Base-by-base conservation (phyloP, 2,888 invertebrate genomes). In the Ypsolopha sequella region DNA sequence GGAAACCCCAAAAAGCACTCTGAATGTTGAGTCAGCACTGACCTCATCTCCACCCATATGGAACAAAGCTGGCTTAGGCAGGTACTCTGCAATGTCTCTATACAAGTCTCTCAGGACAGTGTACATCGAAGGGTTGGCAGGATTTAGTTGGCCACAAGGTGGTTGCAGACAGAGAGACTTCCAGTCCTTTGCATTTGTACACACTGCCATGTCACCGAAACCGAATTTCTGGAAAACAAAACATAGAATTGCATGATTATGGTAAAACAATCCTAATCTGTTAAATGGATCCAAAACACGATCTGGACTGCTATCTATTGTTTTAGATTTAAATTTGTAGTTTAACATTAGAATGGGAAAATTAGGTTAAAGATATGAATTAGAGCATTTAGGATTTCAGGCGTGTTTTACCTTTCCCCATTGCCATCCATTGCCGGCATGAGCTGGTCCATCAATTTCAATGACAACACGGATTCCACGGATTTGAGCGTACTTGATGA, bases 41-140 rank as follows among this genome's bases (percentile, higher is more conserved):
- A 94, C 94, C 87, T 95, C 95, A 73, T 96, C 95, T 0, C 95
- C 95, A 1, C 95, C 95, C 90, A 95, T 91, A 67, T 95, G 95
- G 51, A 95, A 88, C 1, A 90, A 76, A 48, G 90, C 90, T 0
- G 88, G 89, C 8, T 85, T 73, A 0, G 90, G 89, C 45, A 91
- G 71, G 2, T 88, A 62, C 10, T 90, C 89, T 0, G 89, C 80
- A 9, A 93, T 81, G 60, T 94, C 93, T 52, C 76, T 80, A 67
- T 93, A 95, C n/a, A 95, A 75, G 54, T 91, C 88, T 38, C 89
- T 80, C 36, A 95, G 78, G 2, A 94, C 89, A 0, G 79, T 71
- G 72, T 93, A 94, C 58, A 93, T 85, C 51, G 90, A 88, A 0
- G 89, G 86, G 73, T 95, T 95, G 2, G 91, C 87, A 0, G 95